Evolutionary conservation across 1,140 invertebrate genomes (phyloP), one percentile per base, ranked within the genome.

Genomic region (Drosophila nigrodunni): DNA sequence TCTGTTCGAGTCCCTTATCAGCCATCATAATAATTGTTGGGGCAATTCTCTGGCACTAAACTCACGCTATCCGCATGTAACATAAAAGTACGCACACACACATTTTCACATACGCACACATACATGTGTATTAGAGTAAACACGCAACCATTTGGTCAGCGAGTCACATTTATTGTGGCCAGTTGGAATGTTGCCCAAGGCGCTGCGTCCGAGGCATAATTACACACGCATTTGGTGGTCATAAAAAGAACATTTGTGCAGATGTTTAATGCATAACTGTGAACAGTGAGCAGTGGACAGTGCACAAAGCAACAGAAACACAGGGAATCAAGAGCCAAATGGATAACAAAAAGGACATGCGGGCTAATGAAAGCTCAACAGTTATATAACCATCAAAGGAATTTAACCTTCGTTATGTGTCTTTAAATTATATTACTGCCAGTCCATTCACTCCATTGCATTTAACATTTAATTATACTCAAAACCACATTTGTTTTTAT

Each of bases 1-100:
- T 54, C 50, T 44, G 49, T 41, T 64, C 62, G 65, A 21, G 72
- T 62, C 80, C 64, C 76, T 82, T 83, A 82, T 76, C 62, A 82
- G 76, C 76, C 77, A 83, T 83, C 78, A 83, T 83, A 83, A 83
- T 83, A 83, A 83, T 83, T 83, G 80, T 79, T 83, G 80, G 68
- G 80, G 77, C 76, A 79, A 83, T 83, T 83, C 80, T 49, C 72
- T 67, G 76, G 58, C 68, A 79, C 80, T 83, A 79, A 83, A 66
- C 60, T 54, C 68, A 66, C 61, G 55, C 55, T 59, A 60, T 50
- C 30, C 64, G 52, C 54, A 72, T 43, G 43, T 41, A 65, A 50
- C 44, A 60, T 68, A 44, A 49, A 47, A 60, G 37, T 34, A 43
- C 46, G 34, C 18, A 35, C 52, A 64, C 41, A 54, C 13, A 39